phyloP scores from a whole-genome alignment of 1,140 invertebrate genomes.

The Thaumatotibia leucotreta region DNA sequence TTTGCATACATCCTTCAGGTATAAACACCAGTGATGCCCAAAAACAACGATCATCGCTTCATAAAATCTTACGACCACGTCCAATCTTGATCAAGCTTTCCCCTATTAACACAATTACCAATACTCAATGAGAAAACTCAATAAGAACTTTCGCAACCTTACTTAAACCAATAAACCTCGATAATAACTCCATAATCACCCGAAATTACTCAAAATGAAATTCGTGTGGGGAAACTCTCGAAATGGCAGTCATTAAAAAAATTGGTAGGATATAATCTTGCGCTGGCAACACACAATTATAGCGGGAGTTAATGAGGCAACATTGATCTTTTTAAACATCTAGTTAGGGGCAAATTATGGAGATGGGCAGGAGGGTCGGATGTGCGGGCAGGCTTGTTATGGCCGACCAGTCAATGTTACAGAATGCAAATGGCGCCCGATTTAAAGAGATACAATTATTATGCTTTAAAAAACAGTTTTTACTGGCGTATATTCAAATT shows the following conservation, averaged over 20 bases:
- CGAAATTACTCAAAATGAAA: constrained; percentile 9
- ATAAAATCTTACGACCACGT: background rate
- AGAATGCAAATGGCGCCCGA: background rate
- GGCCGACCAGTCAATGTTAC: background rate
- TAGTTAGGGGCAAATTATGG: constrained; percentile 8
- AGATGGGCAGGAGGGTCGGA: background rate
- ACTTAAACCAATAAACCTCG: constrained; percentile 10
- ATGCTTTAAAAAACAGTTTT: too few species aligned
- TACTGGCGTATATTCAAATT: too few species aligned
- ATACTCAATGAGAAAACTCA: background rate
- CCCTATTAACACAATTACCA: background rate
- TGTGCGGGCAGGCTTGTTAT: background rate
- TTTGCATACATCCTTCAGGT: too few species aligned
- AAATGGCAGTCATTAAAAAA: constrained; percentile 10
- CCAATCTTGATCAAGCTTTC: too few species aligned
- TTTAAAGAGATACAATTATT: too few species aligned
- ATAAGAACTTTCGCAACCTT: background rate
- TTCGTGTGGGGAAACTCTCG: constrained; percentile 7
- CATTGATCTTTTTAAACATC: constrained; percentile 13
- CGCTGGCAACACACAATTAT: constrained; percentile 9
- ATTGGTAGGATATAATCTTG: constrained; percentile 10
- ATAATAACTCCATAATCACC: constrained; percentile 2
- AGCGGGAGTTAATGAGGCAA: background rate
- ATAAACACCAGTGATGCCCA: too few species aligned
- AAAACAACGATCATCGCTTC: too few species aligned